Conservation (phyloP, 2,888 invertebrate species). For the Drosophila kuntzei region DNA sequence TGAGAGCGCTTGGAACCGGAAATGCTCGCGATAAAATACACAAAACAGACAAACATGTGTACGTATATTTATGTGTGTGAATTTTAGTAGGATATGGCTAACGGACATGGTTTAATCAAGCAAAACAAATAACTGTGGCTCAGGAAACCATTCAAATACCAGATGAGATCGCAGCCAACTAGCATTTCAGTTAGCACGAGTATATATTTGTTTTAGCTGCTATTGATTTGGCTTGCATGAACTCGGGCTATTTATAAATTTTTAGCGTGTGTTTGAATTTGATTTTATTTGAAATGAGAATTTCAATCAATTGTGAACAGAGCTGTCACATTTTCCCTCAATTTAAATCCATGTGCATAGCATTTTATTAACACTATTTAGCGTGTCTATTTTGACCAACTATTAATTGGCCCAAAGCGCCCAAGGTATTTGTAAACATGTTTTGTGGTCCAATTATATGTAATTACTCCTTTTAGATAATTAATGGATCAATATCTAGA, state of each 20-base stretch:
- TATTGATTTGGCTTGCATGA: slow-evolving; percentile 24
- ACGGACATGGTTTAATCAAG: slow-evolving; percentile 55
- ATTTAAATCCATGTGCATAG: slow-evolving; percentile 2
- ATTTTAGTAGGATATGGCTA: slow-evolving; percentile 25
- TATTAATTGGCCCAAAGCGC: slow-evolving; percentile 5
- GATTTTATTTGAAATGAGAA: slow-evolving; percentile 2
- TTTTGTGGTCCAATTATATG: slow-evolving; percentile 14
- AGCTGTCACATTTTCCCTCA: not conserved
- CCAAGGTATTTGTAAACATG: slow-evolving; percentile 5
- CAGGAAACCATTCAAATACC: not conserved
- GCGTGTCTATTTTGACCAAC: not conserved
- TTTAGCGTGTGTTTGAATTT: slow-evolving; percentile 21
- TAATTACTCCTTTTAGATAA: not conserved
- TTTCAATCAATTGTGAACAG: not conserved
- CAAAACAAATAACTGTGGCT: slow-evolving; percentile 44
- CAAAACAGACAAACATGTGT: slow-evolving; percentile 9
- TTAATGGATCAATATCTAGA: slow-evolving; percentile 8
- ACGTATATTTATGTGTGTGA: not conserved
- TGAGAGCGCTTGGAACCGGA: slow-evolving; percentile 32
- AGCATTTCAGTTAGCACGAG: slow-evolving; percentile 11
- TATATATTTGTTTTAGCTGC: slow-evolving; percentile 15
- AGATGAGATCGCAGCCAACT: slow-evolving; percentile 14
- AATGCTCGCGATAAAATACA: slow-evolving; percentile 26
- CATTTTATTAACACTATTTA: slow-evolving; percentile 4
- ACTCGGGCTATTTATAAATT: slow-evolving; percentile 25